Percentiles rank a stretch among this genome's conserved stretches.
Evolutionary conservation across 2,113 vertebrate species (phyloP).

Genomic region (Neopipo cinnamomea): DNA sequence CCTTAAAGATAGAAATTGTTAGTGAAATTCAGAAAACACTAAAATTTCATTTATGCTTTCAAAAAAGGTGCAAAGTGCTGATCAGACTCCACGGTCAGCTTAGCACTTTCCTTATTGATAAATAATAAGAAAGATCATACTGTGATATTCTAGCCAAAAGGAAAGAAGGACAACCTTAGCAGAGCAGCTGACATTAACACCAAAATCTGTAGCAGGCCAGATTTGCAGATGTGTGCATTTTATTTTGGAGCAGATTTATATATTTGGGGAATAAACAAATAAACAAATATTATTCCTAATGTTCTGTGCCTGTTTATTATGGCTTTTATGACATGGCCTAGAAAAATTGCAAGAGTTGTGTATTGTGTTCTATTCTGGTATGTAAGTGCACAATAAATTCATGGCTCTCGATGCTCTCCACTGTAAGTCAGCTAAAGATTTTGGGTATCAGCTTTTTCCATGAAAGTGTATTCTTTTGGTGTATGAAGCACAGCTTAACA

Average conservation of each 20-base stretch:
- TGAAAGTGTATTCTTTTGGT: background rate
- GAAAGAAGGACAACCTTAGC: slow-evolving; percentile 55
- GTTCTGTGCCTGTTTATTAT: background rate
- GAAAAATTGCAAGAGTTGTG: background rate
- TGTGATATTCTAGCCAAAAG: slow-evolving; percentile 41
- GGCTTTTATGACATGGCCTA: background rate
- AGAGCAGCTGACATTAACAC: slow-evolving; percentile 32
- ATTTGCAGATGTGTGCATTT: slow-evolving; percentile 1
- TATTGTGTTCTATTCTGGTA: background rate
- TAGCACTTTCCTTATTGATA: slow-evolving; percentile 62
- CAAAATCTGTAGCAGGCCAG: slow-evolving; percentile 16
- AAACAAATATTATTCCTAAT: background rate
- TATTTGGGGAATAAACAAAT: background rate
- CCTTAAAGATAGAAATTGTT: slow-evolving; percentile 67
- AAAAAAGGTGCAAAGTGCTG: slow-evolving; percentile 63
- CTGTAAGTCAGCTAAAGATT: background rate
- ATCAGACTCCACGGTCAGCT: slow-evolving; percentile 53
- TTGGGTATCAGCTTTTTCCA: background rate
- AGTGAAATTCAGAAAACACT: slow-evolving; percentile 66
- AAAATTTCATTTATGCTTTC: slow-evolving; percentile 70
- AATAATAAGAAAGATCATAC: slow-evolving; percentile 58
- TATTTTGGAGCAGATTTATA: background rate
- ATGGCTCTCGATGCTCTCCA: background rate
- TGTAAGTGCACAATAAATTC: background rate
- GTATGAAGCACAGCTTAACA: background rate